Evolutionary conservation across 2,797 vertebrate genomes (phyloP).

Genomic region (Tiaroga cobitis): DNA sequence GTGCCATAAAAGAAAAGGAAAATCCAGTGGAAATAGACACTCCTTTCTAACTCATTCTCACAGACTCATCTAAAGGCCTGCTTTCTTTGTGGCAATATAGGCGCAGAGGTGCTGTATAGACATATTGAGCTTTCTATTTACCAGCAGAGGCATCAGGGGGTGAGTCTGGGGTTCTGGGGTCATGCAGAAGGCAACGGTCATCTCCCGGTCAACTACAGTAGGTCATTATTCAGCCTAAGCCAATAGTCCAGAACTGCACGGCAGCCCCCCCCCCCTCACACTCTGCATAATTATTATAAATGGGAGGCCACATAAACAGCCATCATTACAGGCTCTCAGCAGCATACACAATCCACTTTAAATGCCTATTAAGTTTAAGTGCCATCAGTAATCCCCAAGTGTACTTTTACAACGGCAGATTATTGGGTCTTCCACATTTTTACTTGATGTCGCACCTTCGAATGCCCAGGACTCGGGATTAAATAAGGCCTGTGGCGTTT

Average conservation of each 20-base stretch:
- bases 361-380: constrained; percentile 88
- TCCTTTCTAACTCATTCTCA: constrained; percentile 68
- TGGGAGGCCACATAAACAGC: constrained; percentile 87
- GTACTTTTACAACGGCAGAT: constrained; percentile 76
- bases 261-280: constrained; percentile 81
- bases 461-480: neutral
- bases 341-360: constrained; percentile 87
- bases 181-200: constrained; percentile 97
- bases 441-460: constrained; percentile 64
- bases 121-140: constrained; percentile 83
- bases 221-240: constrained; percentile 92
- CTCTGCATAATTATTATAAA: constrained; percentile 99
- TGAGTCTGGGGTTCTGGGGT: constrained; percentile 88
- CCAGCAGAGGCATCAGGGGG: constrained; percentile 80
- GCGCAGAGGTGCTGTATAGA: constrained; percentile 79
- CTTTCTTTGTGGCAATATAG: constrained; percentile 79
- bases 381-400: constrained; percentile 81
- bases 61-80: constrained; percentile 73
- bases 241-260: constrained; percentile 90
- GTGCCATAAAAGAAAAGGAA: constrained; percentile 79
- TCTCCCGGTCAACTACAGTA: constrained; percentile 95
- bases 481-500: neutral
- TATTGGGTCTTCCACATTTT: constrained; percentile 78
- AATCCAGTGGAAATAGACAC: constrained; percentile 74
- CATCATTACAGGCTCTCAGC: constrained; percentile 86